A percentile compares a stretch with the other conserved stretches of the same genome.
Conservation (phyloP, 2,113 vertebrate species). For the Rhegmatorhina hoffmannsi region DNA sequence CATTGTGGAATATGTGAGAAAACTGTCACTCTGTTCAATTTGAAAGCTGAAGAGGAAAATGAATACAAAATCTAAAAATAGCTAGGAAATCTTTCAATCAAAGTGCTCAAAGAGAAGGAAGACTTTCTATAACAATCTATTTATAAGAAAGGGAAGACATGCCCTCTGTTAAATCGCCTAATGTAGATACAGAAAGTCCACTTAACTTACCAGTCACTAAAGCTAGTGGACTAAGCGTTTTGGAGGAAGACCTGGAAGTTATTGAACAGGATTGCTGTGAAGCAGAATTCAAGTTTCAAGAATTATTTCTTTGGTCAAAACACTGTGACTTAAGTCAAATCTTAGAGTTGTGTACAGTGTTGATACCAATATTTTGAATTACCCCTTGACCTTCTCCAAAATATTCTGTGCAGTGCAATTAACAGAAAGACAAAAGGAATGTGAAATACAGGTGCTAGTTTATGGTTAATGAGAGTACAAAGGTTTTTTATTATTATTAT, state of each 20-base stretch:
- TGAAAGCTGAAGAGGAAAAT: constrained; percentile 2
- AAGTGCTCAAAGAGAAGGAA: neutral
- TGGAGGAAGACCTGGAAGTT: neutral
- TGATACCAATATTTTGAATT: neutral
- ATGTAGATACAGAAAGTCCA: neutral
- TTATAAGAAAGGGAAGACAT: neutral
- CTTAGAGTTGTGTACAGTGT: fast-evolving
- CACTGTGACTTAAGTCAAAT: neutral
- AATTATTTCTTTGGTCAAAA: neutral
- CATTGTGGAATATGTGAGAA: neutral
- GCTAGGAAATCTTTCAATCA: neutral
- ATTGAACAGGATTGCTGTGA: neutral
- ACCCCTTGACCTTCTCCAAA: neutral
- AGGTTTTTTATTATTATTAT: neutral
- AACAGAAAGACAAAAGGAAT: constrained; percentile 25
- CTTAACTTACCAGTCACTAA: neutral
- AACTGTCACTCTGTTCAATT: neutral
- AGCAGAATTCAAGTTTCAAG: neutral
- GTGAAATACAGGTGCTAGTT: neutral
- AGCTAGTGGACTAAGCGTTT: neutral
- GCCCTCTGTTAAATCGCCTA: neutral
- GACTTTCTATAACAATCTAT: neutral
- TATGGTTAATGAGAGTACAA: constrained; percentile 20
- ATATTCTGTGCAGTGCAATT: neutral
- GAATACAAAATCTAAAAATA: neutral